Percentiles rank a stretch among this genome's conserved stretches.
Conservation (phyloP, 2,797 vertebrate genomes). For the Anableps anableps region DNA sequence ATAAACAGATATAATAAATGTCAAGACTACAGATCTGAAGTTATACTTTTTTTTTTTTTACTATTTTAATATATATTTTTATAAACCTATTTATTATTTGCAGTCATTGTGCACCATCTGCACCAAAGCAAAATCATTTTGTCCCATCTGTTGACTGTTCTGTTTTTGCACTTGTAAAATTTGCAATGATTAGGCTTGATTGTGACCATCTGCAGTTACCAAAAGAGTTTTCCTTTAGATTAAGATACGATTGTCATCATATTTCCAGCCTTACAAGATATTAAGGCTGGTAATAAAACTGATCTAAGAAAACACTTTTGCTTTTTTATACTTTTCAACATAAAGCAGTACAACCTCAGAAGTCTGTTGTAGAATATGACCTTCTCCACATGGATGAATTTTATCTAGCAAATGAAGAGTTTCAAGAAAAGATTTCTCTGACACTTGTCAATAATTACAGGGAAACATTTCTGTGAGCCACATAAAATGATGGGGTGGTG, state of each 20-base stretch:
- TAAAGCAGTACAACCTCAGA: neutral
- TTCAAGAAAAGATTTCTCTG: conserved; percentile 27
- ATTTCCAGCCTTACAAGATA: neutral
- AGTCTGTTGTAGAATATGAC: conserved; percentile 7
- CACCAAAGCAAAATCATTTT: neutral
- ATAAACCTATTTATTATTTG: neutral
- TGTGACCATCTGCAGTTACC: conserved; percentile 39
- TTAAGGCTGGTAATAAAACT: neutral
- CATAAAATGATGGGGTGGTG: conserved; percentile 37
- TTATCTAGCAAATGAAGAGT: conserved; percentile 20
- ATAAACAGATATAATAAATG: neutral
- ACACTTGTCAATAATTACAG: conserved; percentile 43
- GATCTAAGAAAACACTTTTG: neutral
- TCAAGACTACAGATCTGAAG: neutral
- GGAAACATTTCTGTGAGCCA: conserved; percentile 29
- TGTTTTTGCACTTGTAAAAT: conserved; percentile 16
- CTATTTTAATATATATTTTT: neutral
- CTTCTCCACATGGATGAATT: conserved; percentile 31
- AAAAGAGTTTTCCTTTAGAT: conserved; percentile 7
- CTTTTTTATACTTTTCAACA: neutral
- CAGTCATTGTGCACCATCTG: neutral
- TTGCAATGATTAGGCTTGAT: conserved; percentile 34
- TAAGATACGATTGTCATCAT: neutral
- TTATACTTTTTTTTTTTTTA: neutral
- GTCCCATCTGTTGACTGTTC: conserved; percentile 13